Base-by-base conservation (phyloP, 2,888 invertebrate species). In the Pharmacophagus antenor region DNA sequence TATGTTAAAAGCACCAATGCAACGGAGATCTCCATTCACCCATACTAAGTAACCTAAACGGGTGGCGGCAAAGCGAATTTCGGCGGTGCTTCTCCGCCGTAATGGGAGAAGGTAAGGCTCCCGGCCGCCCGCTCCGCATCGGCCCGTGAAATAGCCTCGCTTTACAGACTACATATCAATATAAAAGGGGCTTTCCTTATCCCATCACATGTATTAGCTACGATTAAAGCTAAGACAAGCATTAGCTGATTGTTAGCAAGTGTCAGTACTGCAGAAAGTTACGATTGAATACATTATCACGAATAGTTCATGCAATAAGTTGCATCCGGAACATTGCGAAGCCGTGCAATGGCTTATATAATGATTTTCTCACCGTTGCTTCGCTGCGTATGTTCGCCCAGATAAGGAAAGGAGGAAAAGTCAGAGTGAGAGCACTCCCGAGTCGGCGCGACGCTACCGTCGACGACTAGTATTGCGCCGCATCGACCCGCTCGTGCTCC, bases 111-210 rank as follows among this genome's bases (percentile, higher is more conserved):
- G 91, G 90, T 85, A 88, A 88, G 88, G 83, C 84, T 89, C 88
- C 88, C 88, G 80, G 84, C 87, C 90, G 85, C 89, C 88, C 88
- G 89, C 90, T 82, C 85, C 89, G 80, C 87, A 77, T 77, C 81
- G 73, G 84, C 84, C 82, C 82, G 78, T 71, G 77, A 80, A 77
- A 82, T 71, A 78, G 74, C 78, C 67, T 66, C 65, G 65, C 67
- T 66, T 71, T 66, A 66, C 61, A 66, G 65, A 82, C 79, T 82
- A 87, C 75, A 76, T 72, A 80, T 80, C 74, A 77, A 85, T 79
- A 83, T 79, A 82, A 93, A 93, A 94, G 94, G 93, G 93, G 93
- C 92, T 93, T 93, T 94, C 94, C 94, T 94, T 94, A 94, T 94
- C 94, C 94, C 94, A 94, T 93, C 92, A 93, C 93, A 88, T 84